phyloP scores from a whole-genome alignment of 2,113 vertebrate species.

The Zootoca vivipara region DNA sequence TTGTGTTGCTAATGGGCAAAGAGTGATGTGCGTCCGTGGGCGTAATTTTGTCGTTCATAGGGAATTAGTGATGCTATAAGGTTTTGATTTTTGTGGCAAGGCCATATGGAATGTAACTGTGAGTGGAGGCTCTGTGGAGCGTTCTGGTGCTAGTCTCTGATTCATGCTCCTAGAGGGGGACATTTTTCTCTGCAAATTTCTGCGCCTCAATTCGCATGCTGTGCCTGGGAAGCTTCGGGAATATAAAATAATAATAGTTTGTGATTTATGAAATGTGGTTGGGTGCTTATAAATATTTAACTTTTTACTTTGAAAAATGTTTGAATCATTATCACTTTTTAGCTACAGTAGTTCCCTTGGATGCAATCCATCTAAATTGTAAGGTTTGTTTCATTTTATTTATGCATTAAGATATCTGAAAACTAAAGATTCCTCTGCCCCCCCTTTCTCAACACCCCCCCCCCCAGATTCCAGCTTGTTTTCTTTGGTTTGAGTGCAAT shows the following conservation, averaged over 20 bases:
- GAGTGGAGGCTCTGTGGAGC: conserved; percentile 66
- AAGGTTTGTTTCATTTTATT: conserved; percentile 75
- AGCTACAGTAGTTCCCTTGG: conserved; percentile 83
- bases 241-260: conserved; percentile 88
- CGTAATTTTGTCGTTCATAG: conserved; percentile 71
- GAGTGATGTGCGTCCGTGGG: conserved; percentile 65
- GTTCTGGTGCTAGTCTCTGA: conserved; percentile 71
- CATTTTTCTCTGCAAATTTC: conserved; percentile 76
- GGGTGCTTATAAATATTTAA: conserved; percentile 87
- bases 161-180: conserved; percentile 74
- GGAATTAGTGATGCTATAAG: conserved; percentile 61
- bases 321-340: conserved; percentile 86
- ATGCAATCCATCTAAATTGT: conserved; percentile 82
- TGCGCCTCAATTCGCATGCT: conserved; percentile 72
- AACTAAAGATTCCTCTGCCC: conserved; percentile 58
- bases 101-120: conserved; percentile 68
- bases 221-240: conserved; percentile 81
- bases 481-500: conserved; percentile 69
- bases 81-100: conserved; percentile 65
- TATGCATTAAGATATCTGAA: conserved; percentile 81
- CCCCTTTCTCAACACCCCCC: neutral
- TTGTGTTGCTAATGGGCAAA: conserved; percentile 71
- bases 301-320: conserved; percentile 86
- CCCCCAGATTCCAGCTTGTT: conserved; percentile 49
- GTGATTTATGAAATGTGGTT: conserved; percentile 87